Conservation (phyloP, 2,797 vertebrate genomes). For the Pangasius djambal region DNA sequence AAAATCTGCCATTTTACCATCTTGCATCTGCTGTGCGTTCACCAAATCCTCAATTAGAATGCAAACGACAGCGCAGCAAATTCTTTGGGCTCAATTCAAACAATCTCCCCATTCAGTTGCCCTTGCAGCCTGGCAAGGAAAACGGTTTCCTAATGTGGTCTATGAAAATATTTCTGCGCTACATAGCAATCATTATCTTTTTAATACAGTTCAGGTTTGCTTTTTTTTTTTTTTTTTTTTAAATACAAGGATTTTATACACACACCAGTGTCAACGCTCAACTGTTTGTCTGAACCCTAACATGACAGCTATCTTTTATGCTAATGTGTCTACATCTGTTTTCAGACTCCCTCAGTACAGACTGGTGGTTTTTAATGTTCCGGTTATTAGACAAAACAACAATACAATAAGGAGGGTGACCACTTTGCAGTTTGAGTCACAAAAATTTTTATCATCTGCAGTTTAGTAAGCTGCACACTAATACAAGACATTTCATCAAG, state of each 20-base stretch:
- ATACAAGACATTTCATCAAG: conserved; percentile 77
- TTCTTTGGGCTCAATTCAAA: conserved; percentile 58
- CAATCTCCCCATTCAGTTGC: conserved; percentile 55
- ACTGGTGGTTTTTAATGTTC: neutral
- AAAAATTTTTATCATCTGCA: conserved; percentile 72
- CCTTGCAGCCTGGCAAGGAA: conserved; percentile 37
- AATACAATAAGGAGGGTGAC: conserved; percentile 42
- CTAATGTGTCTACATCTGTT: neutral
- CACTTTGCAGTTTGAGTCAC: conserved; percentile 53
- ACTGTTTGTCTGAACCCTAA: neutral
- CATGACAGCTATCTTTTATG: neutral
- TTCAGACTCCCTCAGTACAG: conserved; percentile 4
- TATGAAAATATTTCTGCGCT: conserved; percentile 50
- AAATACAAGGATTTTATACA: neutral
- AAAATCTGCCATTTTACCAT: conserved; percentile 56
- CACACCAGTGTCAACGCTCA: neutral
- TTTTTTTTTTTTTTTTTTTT: conserved; percentile 12
- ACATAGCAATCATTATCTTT: conserved; percentile 40
- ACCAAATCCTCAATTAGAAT: conserved; percentile 59
- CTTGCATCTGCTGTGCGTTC: conserved; percentile 56
- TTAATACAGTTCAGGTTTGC: conserved; percentile 39
- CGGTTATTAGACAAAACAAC: neutral
- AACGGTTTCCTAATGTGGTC: conserved; percentile 46
- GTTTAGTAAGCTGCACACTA: conserved; percentile 75
- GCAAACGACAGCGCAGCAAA: conserved; percentile 53